These are phyloP conservation scores for Leucopsar rothschildi DNA, from an alignment of 2,113 vertebrate species.

Conservation along the genomic window DNA sequence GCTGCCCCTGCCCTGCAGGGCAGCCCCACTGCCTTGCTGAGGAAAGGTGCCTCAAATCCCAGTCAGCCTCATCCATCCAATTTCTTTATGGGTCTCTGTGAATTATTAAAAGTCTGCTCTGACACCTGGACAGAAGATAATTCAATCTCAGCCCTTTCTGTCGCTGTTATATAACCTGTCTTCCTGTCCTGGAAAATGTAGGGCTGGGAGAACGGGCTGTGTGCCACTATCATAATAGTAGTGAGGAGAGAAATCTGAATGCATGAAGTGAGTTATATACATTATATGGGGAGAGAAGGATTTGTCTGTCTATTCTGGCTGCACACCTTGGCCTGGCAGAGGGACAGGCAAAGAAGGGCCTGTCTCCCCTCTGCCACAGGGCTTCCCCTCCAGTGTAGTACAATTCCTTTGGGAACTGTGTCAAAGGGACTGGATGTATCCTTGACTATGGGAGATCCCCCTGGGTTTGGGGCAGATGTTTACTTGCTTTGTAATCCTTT, in stretches of 20 bases:
- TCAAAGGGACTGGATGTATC: accelerated
- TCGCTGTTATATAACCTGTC: neutral
- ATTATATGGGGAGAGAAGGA: neutral
- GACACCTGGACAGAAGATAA: neutral
- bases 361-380: accelerated
- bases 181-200: neutral
- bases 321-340: neutral
- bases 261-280: neutral
- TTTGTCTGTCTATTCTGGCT: neutral
- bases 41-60: neutral
- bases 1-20: neutral
- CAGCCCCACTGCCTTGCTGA: neutral
- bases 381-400: neutral
- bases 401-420: neutral
- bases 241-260: neutral
- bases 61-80: neutral
- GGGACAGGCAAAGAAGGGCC: neutral
- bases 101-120: neutral
- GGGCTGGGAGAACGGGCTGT: neutral
- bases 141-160: neutral
- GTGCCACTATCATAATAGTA: neutral
- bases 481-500: neutral
- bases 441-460: neutral
- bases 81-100: neutral
- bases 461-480: neutral